Evolutionary conservation across 2,113 vertebrate genomes (phyloP).

Genomic region (Cebidichthys violaceus): DNA sequence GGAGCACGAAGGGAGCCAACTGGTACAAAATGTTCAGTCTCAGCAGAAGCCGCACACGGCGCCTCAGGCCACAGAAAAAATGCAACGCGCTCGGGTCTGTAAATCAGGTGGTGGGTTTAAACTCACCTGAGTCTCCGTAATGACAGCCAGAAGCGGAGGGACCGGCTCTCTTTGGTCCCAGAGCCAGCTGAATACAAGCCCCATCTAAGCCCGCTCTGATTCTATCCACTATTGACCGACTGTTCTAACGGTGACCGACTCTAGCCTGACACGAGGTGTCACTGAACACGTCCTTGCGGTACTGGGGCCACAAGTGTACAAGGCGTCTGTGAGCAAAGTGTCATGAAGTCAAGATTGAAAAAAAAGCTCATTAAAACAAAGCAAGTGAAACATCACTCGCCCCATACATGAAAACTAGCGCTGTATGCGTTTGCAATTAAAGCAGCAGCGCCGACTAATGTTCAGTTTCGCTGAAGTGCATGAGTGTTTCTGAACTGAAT

Average conservation of each 20-base stretch:
- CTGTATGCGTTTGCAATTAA: neutral
- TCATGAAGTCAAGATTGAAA: neutral
- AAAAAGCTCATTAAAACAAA: neutral
- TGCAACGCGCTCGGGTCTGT: conserved; percentile 19
- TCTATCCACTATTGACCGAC: neutral
- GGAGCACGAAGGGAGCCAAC: conserved; percentile 7
- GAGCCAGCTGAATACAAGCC: conserved; percentile 64
- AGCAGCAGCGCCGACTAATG: neutral
- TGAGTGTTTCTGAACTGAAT: conserved; percentile 9
- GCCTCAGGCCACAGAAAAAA: conserved; percentile 33
- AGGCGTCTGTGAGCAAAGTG: neutral
- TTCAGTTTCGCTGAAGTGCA: neutral
- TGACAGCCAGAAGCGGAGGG: conserved; percentile 24
- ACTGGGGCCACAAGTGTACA: neutral
- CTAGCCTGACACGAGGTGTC: neutral
- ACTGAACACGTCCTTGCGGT: neutral
- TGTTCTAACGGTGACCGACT: neutral
- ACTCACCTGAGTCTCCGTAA: conserved; percentile 60
- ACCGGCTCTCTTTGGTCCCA: conserved; percentile 24
- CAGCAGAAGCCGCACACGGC: conserved; percentile 17
- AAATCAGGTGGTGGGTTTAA: conserved; percentile 7
- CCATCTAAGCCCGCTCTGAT: conserved; percentile 43
- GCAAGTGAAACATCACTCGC: neutral
- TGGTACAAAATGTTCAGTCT: conserved; percentile 70
- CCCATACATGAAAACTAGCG: neutral